Conservation (phyloP, 2,888 invertebrate genomes). For the Cantharis nigra region DNA sequence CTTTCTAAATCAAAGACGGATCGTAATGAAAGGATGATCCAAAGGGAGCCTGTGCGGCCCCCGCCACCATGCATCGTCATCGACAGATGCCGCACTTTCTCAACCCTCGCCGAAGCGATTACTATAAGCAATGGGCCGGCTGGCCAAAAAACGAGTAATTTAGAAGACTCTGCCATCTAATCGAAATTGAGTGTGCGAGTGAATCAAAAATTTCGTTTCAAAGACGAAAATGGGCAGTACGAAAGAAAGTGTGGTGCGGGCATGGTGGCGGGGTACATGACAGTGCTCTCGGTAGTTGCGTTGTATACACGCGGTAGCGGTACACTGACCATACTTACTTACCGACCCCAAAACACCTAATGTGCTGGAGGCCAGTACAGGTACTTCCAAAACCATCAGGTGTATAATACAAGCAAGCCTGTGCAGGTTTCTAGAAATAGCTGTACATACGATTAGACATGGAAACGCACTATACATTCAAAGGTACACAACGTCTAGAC, state of each 20-base stretch:
- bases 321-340: slow-evolving; percentile 38
- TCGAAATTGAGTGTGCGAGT: slow-evolving; percentile 15
- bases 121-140: slow-evolving; percentile 32
- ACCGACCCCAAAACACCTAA: slow-evolving; percentile 42
- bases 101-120: slow-evolving; percentile 26
- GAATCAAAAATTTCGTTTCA: slow-evolving; percentile 5
- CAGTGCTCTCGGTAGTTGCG: slow-evolving; percentile 54
- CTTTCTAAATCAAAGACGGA: slow-evolving; percentile 46
- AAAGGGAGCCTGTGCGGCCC: slow-evolving; percentile 37
- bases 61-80: slow-evolving; percentile 34
- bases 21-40: slow-evolving; percentile 47
- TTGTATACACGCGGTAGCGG: slow-evolving; percentile 45
- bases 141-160: slow-evolving; percentile 35
- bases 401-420: slow-evolving; percentile 31
- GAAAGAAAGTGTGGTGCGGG: background rate
- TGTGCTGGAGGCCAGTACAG: slow-evolving; percentile 43
- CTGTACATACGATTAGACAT: slow-evolving; percentile 35
- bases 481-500: slow-evolving; percentile 53
- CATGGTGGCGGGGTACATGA: slow-evolving; percentile 44
- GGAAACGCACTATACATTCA: slow-evolving; percentile 39
- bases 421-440: slow-evolving; percentile 36
- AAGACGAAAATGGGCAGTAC: background rate
- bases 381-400: slow-evolving; percentile 39
- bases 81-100: slow-evolving; percentile 22
- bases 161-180: slow-evolving; percentile 35